Percentiles rank a stretch among this genome's conserved stretches.
These are phyloP conservation scores for Hypocryptadius cinnamomeus DNA, from an alignment of 2,113 vertebrate species.

Conservation along the genomic window DNA sequence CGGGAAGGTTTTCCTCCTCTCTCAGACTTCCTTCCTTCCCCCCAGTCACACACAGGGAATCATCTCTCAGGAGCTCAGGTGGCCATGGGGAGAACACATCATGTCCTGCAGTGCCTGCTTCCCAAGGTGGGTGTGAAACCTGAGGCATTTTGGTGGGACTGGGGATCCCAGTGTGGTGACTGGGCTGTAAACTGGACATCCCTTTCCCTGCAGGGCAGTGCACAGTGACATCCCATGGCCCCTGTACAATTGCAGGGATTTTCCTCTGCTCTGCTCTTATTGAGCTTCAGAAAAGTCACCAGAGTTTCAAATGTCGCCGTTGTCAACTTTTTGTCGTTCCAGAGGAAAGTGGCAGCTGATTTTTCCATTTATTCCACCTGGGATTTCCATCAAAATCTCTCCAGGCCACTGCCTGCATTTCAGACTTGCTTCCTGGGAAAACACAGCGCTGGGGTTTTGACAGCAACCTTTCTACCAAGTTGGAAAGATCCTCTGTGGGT, in stretches of 20 bases:
- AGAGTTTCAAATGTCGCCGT: rapidly evolving
- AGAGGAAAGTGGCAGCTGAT: neutral
- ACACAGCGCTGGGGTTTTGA: neutral
- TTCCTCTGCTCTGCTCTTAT: neutral
- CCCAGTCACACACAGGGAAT: neutral
- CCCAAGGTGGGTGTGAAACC: neutral
- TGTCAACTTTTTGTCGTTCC: neutral
- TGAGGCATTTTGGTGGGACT: neutral
- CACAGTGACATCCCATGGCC: neutral
- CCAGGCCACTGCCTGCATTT: neutral
- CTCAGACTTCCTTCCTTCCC: neutral
- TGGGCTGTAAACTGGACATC: neutral
- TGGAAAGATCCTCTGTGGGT: neutral
- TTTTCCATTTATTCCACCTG: neutral
- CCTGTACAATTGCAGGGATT: rapidly evolving
- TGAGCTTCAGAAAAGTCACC: neutral
- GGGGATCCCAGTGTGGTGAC: neutral
- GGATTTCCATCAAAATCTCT: neutral
- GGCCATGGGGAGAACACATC: neutral
- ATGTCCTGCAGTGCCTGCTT: neutral
- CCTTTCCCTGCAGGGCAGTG: neutral
- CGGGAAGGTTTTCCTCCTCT: neutral
- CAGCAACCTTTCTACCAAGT: neutral
- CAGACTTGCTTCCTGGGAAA: neutral
- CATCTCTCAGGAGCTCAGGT: neutral